Evolutionary conservation across 2,888 invertebrate genomes (phyloP), one percentile per base, ranked within the genome.

Genomic region (Pharmacophagus antenor): DNA sequence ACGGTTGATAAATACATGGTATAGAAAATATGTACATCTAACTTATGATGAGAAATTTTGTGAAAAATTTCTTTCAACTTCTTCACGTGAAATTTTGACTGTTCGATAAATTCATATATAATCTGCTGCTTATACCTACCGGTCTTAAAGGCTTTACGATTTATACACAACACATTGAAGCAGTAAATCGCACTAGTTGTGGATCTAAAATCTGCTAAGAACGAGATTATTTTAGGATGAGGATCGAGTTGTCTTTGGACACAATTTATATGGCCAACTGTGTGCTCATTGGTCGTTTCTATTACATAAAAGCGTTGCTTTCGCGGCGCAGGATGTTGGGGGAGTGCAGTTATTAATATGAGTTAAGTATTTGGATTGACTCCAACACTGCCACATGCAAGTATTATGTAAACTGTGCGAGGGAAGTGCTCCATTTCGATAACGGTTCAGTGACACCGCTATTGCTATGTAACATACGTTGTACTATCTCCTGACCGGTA

Each of bases 381-480:
- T 37, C 51, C 37, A 22, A 21, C n/a, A 18, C 42, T 42, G 25
- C 21, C n/a, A 18, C 12, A 50, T 17, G 31, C 8, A 27, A 18
- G 10, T 27, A 21, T 59, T 59, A 59, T 18, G 55, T 47, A 51
- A 52, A 12, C 22, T 27, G 20, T 52, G 47, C 50, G 51, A 15
- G 31, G 60, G 60, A 60, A 51, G 25, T 51, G 60, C 56, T 60
- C 60, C 27, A 60, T 56, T 60, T 56, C 23, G 60, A 60, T 60
- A 60, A 60, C 18, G 31, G 60, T 37, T 56, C 56, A 56, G 8
- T 55, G 56, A 60, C 60, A 55, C 41, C n/a, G 31, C 23, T 17
- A n/a, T 44, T 44, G 18, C 17, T 18, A 44, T 44, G 15, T 37
- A 37, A 37, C n/a, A 4, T 15, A 15, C 12, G 5, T n/a, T n/a